A percentile compares a stretch with the other conserved stretches of the same genome.
These are phyloP conservation scores for Harpegnathos saltator DNA, from an alignment of 1,140 invertebrate genomes.

Conservation along the genomic window DNA sequence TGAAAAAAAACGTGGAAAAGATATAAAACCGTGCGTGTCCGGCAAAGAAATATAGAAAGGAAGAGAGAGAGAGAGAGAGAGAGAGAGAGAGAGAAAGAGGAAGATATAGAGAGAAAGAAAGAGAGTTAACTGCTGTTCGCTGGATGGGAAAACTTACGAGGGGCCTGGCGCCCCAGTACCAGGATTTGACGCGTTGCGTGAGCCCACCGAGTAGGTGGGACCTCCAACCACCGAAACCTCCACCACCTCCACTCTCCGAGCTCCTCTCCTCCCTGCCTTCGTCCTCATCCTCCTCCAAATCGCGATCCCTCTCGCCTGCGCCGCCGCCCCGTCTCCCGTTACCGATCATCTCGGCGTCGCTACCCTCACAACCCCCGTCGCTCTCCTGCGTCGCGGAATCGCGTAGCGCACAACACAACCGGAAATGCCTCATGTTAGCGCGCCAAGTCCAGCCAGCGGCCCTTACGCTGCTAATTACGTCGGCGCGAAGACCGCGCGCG, in stretches of 20 bases:
- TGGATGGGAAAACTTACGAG: conserved; percentile 92
- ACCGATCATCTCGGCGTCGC: conserved; percentile 86
- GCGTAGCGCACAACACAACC: conserved; percentile 74
- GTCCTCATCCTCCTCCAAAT: conserved; percentile 84
- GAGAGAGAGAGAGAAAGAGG: background rate
- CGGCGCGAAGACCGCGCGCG: background rate
- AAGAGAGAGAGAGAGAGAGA: conserved; percentile 56
- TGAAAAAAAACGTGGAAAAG: background rate
- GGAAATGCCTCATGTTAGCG: conserved; percentile 74
- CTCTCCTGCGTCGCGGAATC: conserved; percentile 80
- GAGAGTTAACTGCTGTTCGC: conserved; percentile 42
- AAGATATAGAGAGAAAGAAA: conserved; percentile 3
- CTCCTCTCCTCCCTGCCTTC: conserved; percentile 85
- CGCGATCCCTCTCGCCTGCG: conserved; percentile 88
- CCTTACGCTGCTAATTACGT: conserved; percentile 5
- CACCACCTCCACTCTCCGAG: conserved; percentile 87
- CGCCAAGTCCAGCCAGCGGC: conserved; percentile 13
- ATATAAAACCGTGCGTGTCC: conserved; percentile 3
- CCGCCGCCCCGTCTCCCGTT: conserved; percentile 78
- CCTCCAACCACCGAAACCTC: conserved; percentile 96
- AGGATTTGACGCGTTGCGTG: conserved; percentile 97
- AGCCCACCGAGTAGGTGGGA: conserved; percentile 94
- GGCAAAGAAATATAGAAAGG: conserved; percentile 33
- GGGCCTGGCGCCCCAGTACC: conserved; percentile 96
- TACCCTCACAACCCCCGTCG: conserved; percentile 85